Conservation (phyloP, 2,113 vertebrate genomes). For the Eira barbara region DNA sequence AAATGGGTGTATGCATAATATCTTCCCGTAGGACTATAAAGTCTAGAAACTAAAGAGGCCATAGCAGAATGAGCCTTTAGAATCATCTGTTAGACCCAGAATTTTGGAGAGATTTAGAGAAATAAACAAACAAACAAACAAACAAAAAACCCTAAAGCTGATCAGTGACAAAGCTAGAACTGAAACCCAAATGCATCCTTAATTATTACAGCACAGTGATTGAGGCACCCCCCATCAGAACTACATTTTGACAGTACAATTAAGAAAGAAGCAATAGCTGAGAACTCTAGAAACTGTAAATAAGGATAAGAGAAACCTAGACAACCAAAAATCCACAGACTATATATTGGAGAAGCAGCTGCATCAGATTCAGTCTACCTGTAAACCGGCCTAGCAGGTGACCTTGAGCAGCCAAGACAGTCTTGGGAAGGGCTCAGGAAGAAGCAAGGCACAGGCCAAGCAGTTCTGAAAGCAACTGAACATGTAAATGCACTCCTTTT, state of each 20-base stretch:
- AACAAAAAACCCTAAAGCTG: background rate
- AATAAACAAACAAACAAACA: background rate
- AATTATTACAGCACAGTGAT: background rate
- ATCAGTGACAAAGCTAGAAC: background rate
- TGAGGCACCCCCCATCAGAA: background rate
- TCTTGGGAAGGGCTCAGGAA: background rate
- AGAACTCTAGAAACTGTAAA: background rate
- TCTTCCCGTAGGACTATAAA: background rate
- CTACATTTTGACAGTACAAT: background rate
- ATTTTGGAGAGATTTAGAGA: background rate
- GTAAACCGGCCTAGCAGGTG: background rate
- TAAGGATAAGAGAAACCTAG: background rate
- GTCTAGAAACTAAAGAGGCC: background rate
- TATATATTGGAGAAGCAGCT: background rate
- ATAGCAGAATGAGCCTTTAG: background rate
- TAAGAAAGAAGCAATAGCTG: background rate
- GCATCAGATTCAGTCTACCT: background rate
- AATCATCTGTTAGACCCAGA: background rate
- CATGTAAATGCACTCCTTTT: background rate
- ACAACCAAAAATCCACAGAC: background rate
- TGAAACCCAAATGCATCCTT: background rate
- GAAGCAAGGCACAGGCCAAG: background rate
- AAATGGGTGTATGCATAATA: background rate
- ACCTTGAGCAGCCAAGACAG: too few relatives aligned
- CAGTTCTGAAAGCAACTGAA: background rate